phyloP scores from a whole-genome alignment of 2,888 invertebrate species.

The Mystacides longicornis region DNA sequence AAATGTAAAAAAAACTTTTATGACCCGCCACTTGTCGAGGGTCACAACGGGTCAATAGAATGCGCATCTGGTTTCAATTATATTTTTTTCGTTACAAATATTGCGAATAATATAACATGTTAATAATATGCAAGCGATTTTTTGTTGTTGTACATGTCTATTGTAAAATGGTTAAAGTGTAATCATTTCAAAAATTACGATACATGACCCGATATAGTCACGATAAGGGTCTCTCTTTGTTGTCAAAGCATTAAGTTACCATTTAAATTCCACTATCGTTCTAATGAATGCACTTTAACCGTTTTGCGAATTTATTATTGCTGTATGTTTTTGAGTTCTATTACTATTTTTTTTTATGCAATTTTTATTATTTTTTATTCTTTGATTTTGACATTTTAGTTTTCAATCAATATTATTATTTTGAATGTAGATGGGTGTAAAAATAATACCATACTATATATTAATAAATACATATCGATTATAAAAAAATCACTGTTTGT shows the following conservation, averaged over 20 bases:
- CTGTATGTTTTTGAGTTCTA: background rate
- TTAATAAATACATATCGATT: conserved; percentile 27
- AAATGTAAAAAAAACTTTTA: too few relatives aligned
- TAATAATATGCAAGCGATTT: conserved; percentile 1
- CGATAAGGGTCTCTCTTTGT: background rate
- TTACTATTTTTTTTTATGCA: too few relatives aligned
- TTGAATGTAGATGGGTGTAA: conserved; percentile 27
- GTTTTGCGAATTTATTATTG: background rate
- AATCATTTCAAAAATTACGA: conserved; percentile 1
- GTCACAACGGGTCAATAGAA: background rate
- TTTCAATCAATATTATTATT: conserved; percentile 17
- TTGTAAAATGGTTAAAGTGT: background rate
- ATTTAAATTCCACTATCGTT: background rate
- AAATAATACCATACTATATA: conserved; percentile 24
- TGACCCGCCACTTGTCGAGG: background rate
- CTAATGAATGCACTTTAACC: background rate
- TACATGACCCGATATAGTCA: background rate
- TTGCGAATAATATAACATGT: conserved; percentile 1
- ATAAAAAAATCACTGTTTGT: conserved; percentile 18
- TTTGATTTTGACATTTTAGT: too few relatives aligned
- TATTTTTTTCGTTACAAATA: background rate
- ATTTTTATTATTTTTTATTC: too few relatives aligned
- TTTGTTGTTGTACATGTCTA: background rate
- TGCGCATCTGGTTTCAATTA: background rate
- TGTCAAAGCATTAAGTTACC: background rate